A percentile compares a stretch with the other conserved stretches of the same genome.
phyloP scores from a whole-genome alignment of 2,797 vertebrate species.

The Megalops cyprinoides region DNA sequence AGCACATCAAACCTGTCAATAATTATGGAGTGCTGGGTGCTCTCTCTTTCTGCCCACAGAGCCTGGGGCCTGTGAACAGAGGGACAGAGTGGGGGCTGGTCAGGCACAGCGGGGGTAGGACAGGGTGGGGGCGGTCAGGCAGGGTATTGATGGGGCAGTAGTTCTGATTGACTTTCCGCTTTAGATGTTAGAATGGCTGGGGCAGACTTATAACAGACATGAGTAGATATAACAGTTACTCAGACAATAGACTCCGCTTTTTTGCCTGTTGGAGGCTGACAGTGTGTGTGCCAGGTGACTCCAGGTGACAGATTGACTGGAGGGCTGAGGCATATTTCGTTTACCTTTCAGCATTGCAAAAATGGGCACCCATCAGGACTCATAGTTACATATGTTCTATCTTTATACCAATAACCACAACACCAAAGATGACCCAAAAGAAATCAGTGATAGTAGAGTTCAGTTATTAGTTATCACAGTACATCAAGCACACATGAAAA shows the following conservation, averaged over 20 bases:
- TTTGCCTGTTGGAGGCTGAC: too few relatives aligned
- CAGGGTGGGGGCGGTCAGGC: background rate
- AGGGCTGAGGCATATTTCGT: background rate
- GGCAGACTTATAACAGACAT: background rate
- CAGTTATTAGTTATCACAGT: too few relatives aligned
- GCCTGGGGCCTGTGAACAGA: slow-evolving; percentile 54
- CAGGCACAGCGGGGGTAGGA: slow-evolving; percentile 17
- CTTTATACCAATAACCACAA: too few relatives aligned
- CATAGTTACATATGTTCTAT: too few relatives aligned
- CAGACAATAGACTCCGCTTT: too few relatives aligned
- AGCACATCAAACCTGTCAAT: slow-evolving; percentile 83
- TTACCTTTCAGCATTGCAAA: too few relatives aligned
- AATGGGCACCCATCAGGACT: background rate
- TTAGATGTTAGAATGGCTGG: background rate
- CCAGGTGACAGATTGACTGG: background rate
- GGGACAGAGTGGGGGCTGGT: slow-evolving; percentile 25
- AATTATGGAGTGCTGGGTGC: slow-evolving; percentile 74
- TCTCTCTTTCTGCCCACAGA: slow-evolving; percentile 56
- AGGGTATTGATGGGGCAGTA: background rate
- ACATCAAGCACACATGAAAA: too few relatives aligned
- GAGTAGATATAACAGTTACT: too few relatives aligned
- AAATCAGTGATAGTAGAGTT: too few relatives aligned
- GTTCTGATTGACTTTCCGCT: background rate
- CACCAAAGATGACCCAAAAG: too few relatives aligned
- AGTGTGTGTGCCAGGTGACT: too few relatives aligned